Conservation (phyloP, 2,888 invertebrate species). For the Tuberolachnus salignus region DNA sequence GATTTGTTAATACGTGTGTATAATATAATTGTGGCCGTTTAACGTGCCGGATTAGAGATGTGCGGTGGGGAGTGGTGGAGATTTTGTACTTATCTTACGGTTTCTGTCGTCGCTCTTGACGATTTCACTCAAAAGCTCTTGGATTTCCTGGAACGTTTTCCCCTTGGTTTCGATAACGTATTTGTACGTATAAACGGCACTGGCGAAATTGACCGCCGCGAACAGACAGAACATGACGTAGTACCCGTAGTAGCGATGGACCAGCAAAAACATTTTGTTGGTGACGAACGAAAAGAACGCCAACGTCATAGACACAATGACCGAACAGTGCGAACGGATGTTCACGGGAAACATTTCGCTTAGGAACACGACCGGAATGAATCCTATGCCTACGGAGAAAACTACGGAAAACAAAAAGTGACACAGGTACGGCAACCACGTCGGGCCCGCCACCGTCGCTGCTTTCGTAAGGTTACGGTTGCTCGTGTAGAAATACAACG, state of each 20-base stretch:
- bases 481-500: conserved; percentile 58
- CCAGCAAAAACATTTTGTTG: conserved; percentile 68
- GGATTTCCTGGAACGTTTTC: conserved; percentile 73
- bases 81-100: too few species aligned
- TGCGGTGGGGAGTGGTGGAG: too few species aligned
- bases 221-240: conserved; percentile 71
- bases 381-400: conserved; percentile 69
- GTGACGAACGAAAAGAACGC: conserved; percentile 68
- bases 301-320: conserved; percentile 67
- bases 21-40: too few species aligned
- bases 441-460: too few species aligned
- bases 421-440: conserved; percentile 65
- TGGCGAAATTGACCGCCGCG: conserved; percentile 68
- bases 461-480: conserved; percentile 55
- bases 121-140: conserved; percentile 66
- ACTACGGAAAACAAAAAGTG: conserved; percentile 68
- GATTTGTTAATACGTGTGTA: too few species aligned
- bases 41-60: too few species aligned
- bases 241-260: conserved; percentile 68
- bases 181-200: conserved; percentile 64
- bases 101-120: neutral
- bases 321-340: conserved; percentile 69
- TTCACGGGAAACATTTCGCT: conserved; percentile 72
- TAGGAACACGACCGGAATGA: conserved; percentile 69
- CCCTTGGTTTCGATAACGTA: conserved; percentile 75